Percentiles rank a stretch among this genome's conserved stretches.
phyloP scores from a whole-genome alignment of 2,797 vertebrate species.

The Thaleichthys pacificus region DNA sequence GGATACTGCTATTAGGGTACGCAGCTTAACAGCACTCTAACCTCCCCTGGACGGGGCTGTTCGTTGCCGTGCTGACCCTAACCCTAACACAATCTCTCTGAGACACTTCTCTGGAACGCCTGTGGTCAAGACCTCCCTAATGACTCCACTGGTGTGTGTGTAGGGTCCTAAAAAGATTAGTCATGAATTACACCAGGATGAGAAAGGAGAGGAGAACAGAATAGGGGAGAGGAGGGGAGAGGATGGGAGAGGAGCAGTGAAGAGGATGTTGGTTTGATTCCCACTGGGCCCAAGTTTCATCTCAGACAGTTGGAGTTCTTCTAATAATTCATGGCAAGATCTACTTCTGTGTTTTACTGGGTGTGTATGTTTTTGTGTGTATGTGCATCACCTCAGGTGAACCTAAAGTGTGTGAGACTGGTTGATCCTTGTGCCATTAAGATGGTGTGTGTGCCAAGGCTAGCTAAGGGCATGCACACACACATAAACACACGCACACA shows the following conservation, averaged over 20 bases:
- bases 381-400: neutral
- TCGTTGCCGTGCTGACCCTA: conserved; percentile 2
- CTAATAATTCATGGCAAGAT: too few species aligned
- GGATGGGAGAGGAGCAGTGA: too few species aligned
- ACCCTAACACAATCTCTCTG: too few species aligned
- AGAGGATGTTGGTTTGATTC: too few species aligned
- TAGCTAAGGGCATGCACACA: neutral
- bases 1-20: neutral
- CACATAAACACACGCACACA: conserved; percentile 12
- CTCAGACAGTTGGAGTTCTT: too few species aligned
- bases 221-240: too few species aligned
- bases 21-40: neutral
- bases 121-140: conserved; percentile 46
- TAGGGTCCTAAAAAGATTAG: neutral
- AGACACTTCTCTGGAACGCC: conserved; percentile 17
- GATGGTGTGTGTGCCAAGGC: neutral
- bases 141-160: conserved; percentile 12
- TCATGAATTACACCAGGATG: neutral
- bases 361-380: neutral
- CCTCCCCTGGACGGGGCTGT: conserved; percentile 29
- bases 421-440: too few species aligned
- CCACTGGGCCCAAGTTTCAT: too few species aligned
- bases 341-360: neutral
- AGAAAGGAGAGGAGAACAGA: too few species aligned
- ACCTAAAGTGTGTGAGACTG: too few species aligned